Evolutionary conservation across 2,113 vertebrate species (phyloP).

Genomic region (Aleadryas rufinucha): DNA sequence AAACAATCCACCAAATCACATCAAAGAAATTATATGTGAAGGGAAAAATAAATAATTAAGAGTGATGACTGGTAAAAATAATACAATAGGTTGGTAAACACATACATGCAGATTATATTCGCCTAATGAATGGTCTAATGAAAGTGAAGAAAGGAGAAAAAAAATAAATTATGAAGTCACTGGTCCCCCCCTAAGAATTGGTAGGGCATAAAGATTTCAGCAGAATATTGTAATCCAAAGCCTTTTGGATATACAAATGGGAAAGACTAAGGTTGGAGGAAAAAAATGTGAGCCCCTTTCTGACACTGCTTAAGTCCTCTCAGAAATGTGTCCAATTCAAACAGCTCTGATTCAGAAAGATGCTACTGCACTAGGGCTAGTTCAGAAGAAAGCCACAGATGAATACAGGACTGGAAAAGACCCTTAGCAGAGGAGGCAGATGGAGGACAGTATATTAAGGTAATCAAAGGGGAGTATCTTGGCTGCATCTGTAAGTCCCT

Average conservation of each 20-base stretch:
- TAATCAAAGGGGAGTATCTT: not conserved
- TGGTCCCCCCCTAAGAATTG: accelerated
- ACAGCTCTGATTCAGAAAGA: not conserved
- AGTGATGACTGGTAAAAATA: not conserved
- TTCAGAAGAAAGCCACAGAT: not conserved
- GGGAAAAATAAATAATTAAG: not conserved
- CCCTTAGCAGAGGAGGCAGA: not conserved
- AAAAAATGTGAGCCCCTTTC: not conserved
- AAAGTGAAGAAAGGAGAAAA: not conserved
- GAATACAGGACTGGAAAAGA: not conserved
- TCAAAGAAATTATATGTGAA: not conserved
- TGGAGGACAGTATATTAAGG: not conserved
- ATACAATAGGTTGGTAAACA: not conserved
- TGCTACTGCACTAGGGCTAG: not conserved
- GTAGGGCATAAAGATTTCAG: not conserved
- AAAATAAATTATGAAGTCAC: not conserved
- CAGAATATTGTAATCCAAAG: not conserved
- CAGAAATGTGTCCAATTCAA: not conserved
- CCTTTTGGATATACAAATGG: not conserved
- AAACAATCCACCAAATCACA: not conserved
- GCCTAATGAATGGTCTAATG: not conserved
- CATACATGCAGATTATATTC: not conserved
- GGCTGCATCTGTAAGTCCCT: not conserved
- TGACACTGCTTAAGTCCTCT: not conserved
- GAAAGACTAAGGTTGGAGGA: not conserved